These are phyloP conservation scores for Empis stercorea DNA, from an alignment of 2,888 invertebrate genomes.

Conservation along the genomic window DNA sequence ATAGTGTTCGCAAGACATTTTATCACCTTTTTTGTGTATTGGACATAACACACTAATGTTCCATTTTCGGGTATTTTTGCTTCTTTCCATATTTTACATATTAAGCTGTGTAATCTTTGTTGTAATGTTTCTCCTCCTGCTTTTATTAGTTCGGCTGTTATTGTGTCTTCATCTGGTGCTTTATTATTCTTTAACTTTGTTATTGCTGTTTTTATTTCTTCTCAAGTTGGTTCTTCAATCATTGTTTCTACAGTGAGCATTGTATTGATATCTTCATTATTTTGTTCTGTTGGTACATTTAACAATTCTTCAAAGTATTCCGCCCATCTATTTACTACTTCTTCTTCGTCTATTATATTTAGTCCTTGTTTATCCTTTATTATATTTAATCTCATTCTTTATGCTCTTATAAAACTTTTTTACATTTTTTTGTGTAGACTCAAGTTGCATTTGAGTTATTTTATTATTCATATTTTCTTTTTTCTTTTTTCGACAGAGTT, in stretches of 20 bases:
- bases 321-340: no score
- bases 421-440: no score
- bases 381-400: no score
- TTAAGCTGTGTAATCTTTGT: background rate
- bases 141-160: slow-evolving; percentile 1
- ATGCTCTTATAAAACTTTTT: no score
- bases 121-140: background rate
- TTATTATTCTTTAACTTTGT: background rate
- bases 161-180: background rate
- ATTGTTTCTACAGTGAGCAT: background rate
- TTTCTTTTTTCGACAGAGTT: no score
- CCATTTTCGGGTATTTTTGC: background rate
- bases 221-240: background rate
- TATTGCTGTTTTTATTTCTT: background rate
- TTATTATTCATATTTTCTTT: no score
- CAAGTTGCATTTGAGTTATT: background rate
- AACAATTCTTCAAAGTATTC: no score
- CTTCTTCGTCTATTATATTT: no score
- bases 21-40: slow-evolving; percentile 2
- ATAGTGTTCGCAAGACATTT: background rate
- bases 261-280: background rate
- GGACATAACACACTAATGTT: slow-evolving; percentile 1
- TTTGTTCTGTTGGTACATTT: background rate
- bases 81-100: background rate
- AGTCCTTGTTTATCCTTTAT: no score